Base-by-base conservation (phyloP, 2,113 vertebrate species). In the Eurystomus gularis region DNA sequence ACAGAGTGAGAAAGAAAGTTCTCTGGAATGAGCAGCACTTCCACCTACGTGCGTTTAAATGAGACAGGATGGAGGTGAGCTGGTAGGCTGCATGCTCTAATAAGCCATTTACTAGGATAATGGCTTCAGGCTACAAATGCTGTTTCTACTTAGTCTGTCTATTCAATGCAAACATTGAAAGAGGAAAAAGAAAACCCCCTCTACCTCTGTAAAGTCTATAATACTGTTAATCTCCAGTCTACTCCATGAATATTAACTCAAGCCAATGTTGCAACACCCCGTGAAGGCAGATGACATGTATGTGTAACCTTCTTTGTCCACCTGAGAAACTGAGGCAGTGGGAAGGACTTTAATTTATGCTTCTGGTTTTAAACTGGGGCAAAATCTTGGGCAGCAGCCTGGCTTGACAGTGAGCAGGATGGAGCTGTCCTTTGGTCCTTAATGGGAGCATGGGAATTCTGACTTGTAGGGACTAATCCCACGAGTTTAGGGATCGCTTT, bases 111-210 rank as follows among this genome's bases (percentile, higher is more conserved):
- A 72, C 92, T 76, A 57, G 76, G 88, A 82, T 93, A 92, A 94
- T 91, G 88, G 66, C 96, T 95, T 90, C 85, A 96, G 96, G 96
- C 95, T 96, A 93, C 91, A 87, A 94, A 69, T 93, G 92, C 94
- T 33, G 23, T 91, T 96, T 88, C 88, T 86, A 66, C 86, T 91
- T 92, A 65, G 82, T 88, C 90, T 93, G 91, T 85, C 73, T 96
- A 49, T 75, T 89, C 83, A 91, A 49, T 85, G 86, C 91, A 95
- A 91, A 91, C 66, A 89, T 80, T 84, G 71, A 72, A 87, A 92
- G 84, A 86, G 13, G 48, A 82, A 86, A 71, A 78, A 37, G 29
- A 51, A 42, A 39, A 49, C 10, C 16, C 8, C 31, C 7, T 85
- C 70, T 90, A 20, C 46, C 69, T 92, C 46, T 35, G 31, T 89